Conservation (phyloP, 2,113 vertebrate species). For the Felis catus region DNA sequence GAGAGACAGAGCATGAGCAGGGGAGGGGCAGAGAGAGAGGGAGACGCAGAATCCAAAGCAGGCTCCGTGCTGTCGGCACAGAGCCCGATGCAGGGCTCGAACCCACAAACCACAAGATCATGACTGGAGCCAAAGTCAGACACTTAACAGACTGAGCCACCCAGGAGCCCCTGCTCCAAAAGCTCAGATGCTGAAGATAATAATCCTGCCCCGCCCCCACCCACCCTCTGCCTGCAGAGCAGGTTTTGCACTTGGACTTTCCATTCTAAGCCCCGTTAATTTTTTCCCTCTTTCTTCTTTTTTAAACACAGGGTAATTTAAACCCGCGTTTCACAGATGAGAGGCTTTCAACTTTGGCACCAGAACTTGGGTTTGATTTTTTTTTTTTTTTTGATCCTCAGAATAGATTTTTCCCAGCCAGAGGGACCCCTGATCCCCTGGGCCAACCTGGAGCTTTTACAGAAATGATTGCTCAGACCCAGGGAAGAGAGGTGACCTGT, state of each 20-base stretch:
- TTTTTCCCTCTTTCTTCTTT: neutral
- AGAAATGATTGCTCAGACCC: neutral
- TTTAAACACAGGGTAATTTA: conserved; percentile 56
- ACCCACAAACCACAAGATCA: too few relatives aligned
- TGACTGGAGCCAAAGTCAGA: too few relatives aligned
- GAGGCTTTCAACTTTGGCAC: conserved; percentile 41
- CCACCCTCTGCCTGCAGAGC: neutral
- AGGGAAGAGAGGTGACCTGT: neutral
- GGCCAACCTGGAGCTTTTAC: neutral
- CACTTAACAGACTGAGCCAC: too few relatives aligned
- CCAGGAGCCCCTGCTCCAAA: neutral
- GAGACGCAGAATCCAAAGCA: too few relatives aligned
- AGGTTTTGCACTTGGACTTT: conserved; percentile 31
- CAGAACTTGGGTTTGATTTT: conserved; percentile 24
- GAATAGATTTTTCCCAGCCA: conserved; percentile 53
- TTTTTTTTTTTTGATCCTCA: conserved; percentile 26
- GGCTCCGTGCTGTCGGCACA: too few relatives aligned
- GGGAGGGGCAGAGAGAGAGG: too few relatives aligned
- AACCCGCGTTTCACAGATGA: conserved; percentile 56
- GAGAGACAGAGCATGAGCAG: too few relatives aligned
- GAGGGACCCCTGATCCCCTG: neutral
- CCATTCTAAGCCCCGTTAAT: conserved; percentile 39
- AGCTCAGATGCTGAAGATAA: conserved; percentile 10
- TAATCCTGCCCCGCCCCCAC: fast-evolving
- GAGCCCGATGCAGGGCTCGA: too few relatives aligned